Evolutionary conservation across 2,888 invertebrate species (phyloP).

Genomic region (Atrina japonica): DNA sequence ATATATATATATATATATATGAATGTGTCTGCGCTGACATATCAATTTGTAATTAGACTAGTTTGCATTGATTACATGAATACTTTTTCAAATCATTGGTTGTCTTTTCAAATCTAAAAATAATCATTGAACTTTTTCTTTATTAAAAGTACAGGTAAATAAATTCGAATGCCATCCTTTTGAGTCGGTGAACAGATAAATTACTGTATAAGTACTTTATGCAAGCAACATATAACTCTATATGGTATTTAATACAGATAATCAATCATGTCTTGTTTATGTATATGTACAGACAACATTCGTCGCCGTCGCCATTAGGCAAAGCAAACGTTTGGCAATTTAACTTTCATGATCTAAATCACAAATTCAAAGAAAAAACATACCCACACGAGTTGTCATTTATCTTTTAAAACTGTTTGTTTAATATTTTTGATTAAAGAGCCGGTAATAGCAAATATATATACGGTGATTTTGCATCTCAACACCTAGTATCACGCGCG

Average conservation of each 20-base stretch:
- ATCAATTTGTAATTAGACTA: too few species aligned
- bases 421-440: constrained; percentile 37
- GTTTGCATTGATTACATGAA: too few species aligned
- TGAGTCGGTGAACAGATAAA: too few species aligned
- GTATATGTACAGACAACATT: constrained; percentile 2
- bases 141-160: too few species aligned
- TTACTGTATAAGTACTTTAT: too few species aligned
- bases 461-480: constrained; percentile 16
- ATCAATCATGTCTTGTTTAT: constrained; percentile 36
- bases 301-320: constrained; percentile 21
- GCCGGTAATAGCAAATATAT: constrained; percentile 29
- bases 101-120: too few species aligned
- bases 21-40: too few species aligned
- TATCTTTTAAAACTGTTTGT: constrained; percentile 40
- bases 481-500: constrained; percentile 31
- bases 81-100: too few species aligned
- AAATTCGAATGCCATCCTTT: too few species aligned
- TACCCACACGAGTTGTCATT: constrained; percentile 39
- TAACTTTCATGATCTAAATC: constrained; percentile 24
- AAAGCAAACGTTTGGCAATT: constrained; percentile 18
- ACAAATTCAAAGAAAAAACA: constrained; percentile 21
- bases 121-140: too few species aligned
- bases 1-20: too few species aligned
- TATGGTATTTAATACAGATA: constrained; percentile 22
- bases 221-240: background rate